Conservation (phyloP, 2,113 vertebrate genomes). For the Seriola rivoliana region DNA sequence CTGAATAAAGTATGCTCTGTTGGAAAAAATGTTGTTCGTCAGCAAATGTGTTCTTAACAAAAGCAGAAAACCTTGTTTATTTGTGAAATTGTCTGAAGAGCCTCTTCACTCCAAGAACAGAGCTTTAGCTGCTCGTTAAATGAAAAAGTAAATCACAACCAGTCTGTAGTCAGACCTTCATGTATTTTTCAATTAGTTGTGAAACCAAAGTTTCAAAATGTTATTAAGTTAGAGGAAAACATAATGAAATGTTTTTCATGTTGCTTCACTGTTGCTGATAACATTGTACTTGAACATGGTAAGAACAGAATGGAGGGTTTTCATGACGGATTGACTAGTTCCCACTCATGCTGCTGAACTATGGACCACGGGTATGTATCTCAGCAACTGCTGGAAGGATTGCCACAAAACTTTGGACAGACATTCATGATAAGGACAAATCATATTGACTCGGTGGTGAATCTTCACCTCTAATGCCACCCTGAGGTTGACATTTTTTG, state of each 20-base stretch:
- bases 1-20: background rate
- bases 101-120: background rate
- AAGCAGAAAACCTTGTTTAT: slow-evolving; percentile 18
- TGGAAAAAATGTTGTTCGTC: background rate
- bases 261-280: background rate
- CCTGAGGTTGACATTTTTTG: background rate
- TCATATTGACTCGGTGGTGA: background rate
- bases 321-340: background rate
- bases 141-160: background rate
- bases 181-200: background rate
- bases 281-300: background rate
- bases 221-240: background rate
- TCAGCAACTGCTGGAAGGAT: background rate
- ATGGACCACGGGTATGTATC: too few relatives aligned
- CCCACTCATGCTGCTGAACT: background rate
- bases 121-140: background rate
- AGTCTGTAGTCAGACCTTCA: background rate
- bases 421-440: background rate
- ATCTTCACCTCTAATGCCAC: too few relatives aligned
- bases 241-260: background rate
- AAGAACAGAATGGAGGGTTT: background rate
- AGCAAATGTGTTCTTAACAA: slow-evolving; percentile 1
- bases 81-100: background rate
- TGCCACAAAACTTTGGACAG: background rate
- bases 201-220: background rate